A percentile compares a stretch with the other conserved stretches of the same genome.
These are phyloP conservation scores for Stegodyphus dumicola DNA, from an alignment of 1,140 invertebrate species.

Conservation along the genomic window DNA sequence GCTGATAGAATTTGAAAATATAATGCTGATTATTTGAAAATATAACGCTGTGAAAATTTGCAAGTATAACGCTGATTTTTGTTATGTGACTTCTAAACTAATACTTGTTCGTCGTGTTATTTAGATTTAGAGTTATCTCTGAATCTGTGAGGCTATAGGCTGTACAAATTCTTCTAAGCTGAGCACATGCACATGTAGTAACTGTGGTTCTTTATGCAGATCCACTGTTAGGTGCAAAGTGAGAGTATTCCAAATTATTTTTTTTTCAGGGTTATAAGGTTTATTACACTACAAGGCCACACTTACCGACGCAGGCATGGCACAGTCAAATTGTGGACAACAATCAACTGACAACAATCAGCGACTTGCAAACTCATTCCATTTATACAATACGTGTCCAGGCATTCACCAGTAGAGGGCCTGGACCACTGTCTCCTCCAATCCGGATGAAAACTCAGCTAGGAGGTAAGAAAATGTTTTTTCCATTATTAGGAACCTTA, in stretches of 20 bases:
- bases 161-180: too few relatives aligned
- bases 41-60: too few relatives aligned
- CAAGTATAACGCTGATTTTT: too few relatives aligned
- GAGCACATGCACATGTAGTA: too few relatives aligned
- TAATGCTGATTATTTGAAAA: too few relatives aligned
- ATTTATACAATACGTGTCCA: conserved; percentile 94
- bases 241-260: neutral
- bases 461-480: conserved; percentile 74
- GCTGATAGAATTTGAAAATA: too few relatives aligned
- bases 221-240: neutral
- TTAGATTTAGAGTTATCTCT: too few relatives aligned
- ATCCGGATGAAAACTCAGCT: conserved; percentile 96
- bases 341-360: conserved; percentile 92
- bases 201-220: too few relatives aligned
- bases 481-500: too few relatives aligned
- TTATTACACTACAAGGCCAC: conserved; percentile 91
- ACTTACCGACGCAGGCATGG: conserved; percentile 88
- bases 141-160: too few relatives aligned
- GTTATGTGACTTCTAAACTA: too few relatives aligned
- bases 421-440: conserved; percentile 88
- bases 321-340: conserved; percentile 92
- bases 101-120: too few relatives aligned
- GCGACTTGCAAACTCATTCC: conserved; percentile 85
- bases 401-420: conserved; percentile 89
- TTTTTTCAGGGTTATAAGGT: conserved; percentile 92